phyloP scores from a whole-genome alignment of 2,113 vertebrate genomes.

The Nothobranchius furzeri region DNA sequence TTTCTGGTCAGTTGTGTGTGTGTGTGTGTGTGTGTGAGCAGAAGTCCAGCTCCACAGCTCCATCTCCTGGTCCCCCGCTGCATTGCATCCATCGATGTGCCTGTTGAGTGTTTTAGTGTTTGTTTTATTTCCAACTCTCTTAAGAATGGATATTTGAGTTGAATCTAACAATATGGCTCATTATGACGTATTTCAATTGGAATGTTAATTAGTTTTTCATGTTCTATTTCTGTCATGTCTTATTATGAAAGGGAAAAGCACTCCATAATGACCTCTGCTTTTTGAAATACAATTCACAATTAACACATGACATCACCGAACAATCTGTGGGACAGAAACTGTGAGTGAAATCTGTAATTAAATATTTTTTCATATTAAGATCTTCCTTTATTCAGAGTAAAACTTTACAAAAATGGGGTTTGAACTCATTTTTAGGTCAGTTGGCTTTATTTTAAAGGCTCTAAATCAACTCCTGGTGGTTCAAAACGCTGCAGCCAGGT shows the following conservation, averaged over 20 bases:
- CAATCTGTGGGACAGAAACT: neutral
- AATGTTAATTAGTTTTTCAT: neutral
- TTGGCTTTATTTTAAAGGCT: neutral
- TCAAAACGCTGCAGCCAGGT: too few species aligned
- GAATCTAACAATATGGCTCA: slow-evolving; percentile 4
- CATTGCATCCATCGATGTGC: slow-evolving; percentile 18
- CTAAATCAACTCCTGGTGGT: too few species aligned
- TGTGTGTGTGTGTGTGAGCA: neutral
- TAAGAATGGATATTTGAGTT: neutral
- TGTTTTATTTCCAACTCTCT: neutral
- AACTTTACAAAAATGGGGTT: neutral
- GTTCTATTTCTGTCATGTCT: slow-evolving; percentile 2
- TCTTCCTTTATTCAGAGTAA: neutral
- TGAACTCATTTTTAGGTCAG: neutral
- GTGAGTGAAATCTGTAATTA: neutral
- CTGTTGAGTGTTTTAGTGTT: neutral
- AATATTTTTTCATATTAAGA: neutral
- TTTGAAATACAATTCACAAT: neutral
- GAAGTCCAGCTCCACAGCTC: slow-evolving; percentile 66
- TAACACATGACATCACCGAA: slow-evolving; percentile 4
- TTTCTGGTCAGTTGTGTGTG: slow-evolving; percentile 10
- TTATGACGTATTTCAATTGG: slow-evolving; percentile 12
- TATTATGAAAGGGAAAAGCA: neutral
- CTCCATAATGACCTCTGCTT: neutral
- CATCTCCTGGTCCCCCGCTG: slow-evolving; percentile 65